These are phyloP conservation scores for Drosophila mimetica DNA, from an alignment of 2,888 invertebrate species.

Conservation along the genomic window DNA sequence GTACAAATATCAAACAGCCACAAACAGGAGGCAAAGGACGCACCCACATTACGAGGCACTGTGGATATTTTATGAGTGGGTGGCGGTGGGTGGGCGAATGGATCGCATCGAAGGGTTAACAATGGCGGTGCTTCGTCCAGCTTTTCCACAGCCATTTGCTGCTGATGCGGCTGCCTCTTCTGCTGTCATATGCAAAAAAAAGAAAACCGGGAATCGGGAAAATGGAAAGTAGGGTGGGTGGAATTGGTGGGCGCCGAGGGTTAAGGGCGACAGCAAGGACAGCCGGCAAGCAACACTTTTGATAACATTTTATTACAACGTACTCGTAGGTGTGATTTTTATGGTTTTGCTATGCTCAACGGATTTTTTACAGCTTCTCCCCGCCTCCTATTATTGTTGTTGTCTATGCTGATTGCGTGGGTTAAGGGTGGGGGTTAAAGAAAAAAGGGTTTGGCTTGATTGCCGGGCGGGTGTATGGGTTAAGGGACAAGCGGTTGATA, in stretches of 20 bases:
- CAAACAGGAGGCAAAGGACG: constrained; percentile 46
- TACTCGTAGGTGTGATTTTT: constrained; percentile 82
- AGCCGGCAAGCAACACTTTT: constrained; percentile 74
- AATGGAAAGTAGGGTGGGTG: constrained; percentile 13
- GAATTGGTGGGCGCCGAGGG: neutral
- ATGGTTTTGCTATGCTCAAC: constrained; percentile 80
- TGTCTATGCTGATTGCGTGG: constrained; percentile 73
- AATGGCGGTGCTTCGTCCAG: constrained; percentile 65
- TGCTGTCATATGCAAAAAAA: constrained; percentile 77
- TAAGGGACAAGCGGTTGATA: constrained; percentile 39
- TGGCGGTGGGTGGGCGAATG: constrained; percentile 6
- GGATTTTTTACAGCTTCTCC: constrained; percentile 55
- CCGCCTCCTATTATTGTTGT: constrained; percentile 30
- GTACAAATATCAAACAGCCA: constrained; percentile 26
- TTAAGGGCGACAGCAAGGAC: constrained; percentile 24
- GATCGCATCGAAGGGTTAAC: constrained; percentile 69
- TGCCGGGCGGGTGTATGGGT: constrained; percentile 19
- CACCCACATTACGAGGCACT: constrained; percentile 62
- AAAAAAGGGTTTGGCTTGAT: constrained; percentile 39
- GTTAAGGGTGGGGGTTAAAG: constrained; percentile 21
- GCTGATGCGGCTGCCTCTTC: constrained; percentile 36
- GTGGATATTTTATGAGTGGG: constrained; percentile 68
- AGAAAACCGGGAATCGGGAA: constrained; percentile 21
- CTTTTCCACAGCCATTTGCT: constrained; percentile 31
- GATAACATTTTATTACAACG: constrained; percentile 81